Base-by-base conservation (phyloP, 2,888 invertebrate species). In the Ommatoiulus sabulosus region DNA sequence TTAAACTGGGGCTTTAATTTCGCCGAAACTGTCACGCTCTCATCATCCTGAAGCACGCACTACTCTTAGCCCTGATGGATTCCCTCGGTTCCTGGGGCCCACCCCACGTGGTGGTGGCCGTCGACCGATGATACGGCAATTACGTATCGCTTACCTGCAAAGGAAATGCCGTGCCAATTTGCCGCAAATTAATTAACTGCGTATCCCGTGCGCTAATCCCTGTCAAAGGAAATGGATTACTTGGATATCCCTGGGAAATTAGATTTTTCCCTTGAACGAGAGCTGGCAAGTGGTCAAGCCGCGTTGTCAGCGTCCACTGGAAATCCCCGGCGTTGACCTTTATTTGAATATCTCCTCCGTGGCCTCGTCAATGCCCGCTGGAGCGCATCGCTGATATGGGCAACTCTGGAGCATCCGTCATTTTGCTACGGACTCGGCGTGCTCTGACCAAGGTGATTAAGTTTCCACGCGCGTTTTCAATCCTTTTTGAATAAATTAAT, bases 131-230 rank as follows among this genome's bases (percentile, higher is more conserved):
- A 80, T 80, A 35, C 80, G 15, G 80, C 80, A 80, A 80, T 80
- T 80, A 80, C 80, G 80, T 35, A 20, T 80, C 80, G 10, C 80
- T 80, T 80, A 80, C 80, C 80, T 35, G 35, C 10, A 80, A 80
- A 80, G 80, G 80, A 80, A 80, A 80, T 80, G 80, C 80, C 24
- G 80, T 80, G 80, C 35, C 80, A 80, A 80, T 80, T 80, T 35
- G 80, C 80, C 80, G 35, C 35, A 80, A 80, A 80, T 80, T 80
- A 80, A 80, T 80, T 80, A 80, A 80, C 80, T 80, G 80, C 24
- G 35, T 80, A 80, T 80, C 35, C 35, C 80, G 24, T 4, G 10
- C 24, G 20, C 35, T 80, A 80, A 80, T 80, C 80, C 80, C 80
- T 80, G 80, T 80, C 80, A 80, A 24, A 80, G 80, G 24, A 20